Evolutionary conservation across 2,113 vertebrate genomes (phyloP).

Genomic region (Hymenochirus boettgeri): DNA sequence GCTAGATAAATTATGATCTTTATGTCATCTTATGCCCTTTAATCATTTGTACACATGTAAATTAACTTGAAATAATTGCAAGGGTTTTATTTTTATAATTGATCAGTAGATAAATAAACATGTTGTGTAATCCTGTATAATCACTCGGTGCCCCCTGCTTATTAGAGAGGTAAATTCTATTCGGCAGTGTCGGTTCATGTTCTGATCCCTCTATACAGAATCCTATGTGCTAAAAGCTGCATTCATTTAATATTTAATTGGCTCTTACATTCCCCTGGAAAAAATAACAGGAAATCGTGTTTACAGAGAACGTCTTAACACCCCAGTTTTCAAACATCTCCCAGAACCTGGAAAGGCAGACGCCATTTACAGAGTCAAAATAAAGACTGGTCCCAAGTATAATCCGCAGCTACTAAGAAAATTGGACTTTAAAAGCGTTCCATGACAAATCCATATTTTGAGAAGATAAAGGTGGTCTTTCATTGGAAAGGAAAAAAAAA

Average conservation of each 20-base stretch:
- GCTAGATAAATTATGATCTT: too few species aligned
- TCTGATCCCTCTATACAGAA: constrained; percentile 20
- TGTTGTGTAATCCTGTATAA: neutral
- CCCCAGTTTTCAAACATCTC: constrained; percentile 29
- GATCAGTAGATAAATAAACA: too few species aligned
- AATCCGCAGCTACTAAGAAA: constrained; percentile 22
- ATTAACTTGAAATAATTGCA: too few species aligned
- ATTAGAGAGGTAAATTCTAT: constrained; percentile 15
- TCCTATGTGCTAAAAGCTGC: constrained; percentile 28
- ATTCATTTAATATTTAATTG: constrained; percentile 41
- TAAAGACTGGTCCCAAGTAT: constrained; percentile 24
- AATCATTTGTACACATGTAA: too few species aligned
- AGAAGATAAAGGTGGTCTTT: constrained; percentile 26
- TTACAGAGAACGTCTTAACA: constrained; percentile 32
- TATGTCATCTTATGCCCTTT: too few species aligned
- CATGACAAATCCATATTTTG: constrained; percentile 33
- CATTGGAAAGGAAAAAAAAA: constrained; percentile 5
- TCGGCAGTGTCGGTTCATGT: constrained; percentile 9
- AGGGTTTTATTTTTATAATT: too few species aligned
- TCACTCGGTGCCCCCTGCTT: constrained; percentile 16
- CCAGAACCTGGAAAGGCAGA: constrained; percentile 35
- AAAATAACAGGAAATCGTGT: constrained; percentile 41
- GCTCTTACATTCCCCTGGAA: constrained; percentile 41
- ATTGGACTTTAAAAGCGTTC: constrained; percentile 32
- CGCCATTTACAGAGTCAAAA: constrained; percentile 36